Base-by-base conservation (phyloP, 64 coral and sea anemone genomes). In the Dendrophyllia cribrosa region DNA sequence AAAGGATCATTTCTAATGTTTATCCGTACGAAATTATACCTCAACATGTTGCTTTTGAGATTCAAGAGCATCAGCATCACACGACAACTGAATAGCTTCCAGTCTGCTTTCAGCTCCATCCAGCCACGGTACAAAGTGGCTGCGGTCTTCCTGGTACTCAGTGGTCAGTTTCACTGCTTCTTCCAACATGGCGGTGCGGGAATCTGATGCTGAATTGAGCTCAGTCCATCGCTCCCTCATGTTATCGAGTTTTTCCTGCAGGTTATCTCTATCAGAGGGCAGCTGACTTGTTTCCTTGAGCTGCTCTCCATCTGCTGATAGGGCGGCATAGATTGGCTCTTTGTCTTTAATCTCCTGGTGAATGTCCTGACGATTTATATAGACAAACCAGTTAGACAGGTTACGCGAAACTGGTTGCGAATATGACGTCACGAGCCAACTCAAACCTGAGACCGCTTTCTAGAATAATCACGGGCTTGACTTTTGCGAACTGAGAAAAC, bases 341-440 rank as follows among this genome's bases (percentile, higher is more conserved):
- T 94, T 96, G 14, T 96, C 77, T 12, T 91, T 69, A 9, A 99
- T 93, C 82, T 96, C 97, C 71, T 94, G 91, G 80, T 99, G 88
- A 0, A 91, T 24, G 3, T 88, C 79, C 97, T 97, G 43, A 59
- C 10, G 43, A 53, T 53, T 76, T 19, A 50, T 64, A 48, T 6
- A 22, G 11, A 69, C 19, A 23, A 50, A 20, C 7, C 46, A n/a
- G 16, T 75, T 49, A 50, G 45, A 43, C 0, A 34, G 34, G 34
- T 1, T 34, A 34, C 34, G 34, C 70, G 70, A 26, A 34, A 45
- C 9, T 9, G 23, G 22, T 61, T 9, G 59, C 59, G 16, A 12
- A 61, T 34, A 34, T 34, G 34, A 34, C 2, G 34, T 34, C 34
- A 34, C 34, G 34, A 34, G 34, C 34, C 34, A 34, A 34, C 34